Conservation (phyloP, 2,888 invertebrate genomes). For the Aphrophora alni region DNA sequence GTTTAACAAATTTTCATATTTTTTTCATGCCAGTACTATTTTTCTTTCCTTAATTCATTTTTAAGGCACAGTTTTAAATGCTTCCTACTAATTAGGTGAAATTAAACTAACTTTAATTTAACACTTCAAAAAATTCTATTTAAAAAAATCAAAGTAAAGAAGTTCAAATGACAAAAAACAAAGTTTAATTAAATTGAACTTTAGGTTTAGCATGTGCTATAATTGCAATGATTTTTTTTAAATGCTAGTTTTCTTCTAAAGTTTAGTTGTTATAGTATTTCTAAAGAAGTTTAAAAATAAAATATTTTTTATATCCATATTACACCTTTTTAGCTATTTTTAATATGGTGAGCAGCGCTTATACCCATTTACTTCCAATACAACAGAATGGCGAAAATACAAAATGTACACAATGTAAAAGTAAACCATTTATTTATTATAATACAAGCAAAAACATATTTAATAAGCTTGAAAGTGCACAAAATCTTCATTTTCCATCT, state of each 20-base stretch:
- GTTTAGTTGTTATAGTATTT: not conserved
- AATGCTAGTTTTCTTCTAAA: not conserved
- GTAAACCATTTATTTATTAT: not conserved
- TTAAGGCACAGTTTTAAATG: too few species aligned
- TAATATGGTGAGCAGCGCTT: not conserved
- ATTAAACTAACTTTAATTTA: too few species aligned
- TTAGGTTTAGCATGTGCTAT: not conserved
- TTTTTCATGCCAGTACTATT: too few species aligned
- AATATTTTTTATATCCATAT: not conserved
- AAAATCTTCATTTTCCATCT: constrained; percentile 20
- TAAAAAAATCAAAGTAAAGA: too few species aligned
- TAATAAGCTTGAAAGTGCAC: not conserved
- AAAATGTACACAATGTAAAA: not conserved
- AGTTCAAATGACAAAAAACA: not conserved
- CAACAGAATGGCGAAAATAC: not conserved
- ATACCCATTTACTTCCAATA: not conserved
- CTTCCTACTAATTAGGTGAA: too few species aligned
- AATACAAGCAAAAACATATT: not conserved
- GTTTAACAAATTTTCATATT: too few species aligned
- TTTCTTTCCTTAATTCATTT: too few species aligned
- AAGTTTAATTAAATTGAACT: not conserved
- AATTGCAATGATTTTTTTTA: constrained; percentile 16
- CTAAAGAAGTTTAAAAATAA: not conserved
- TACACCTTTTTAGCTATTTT: not conserved
- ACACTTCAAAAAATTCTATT: too few species aligned